Percentiles rank a stretch among this genome's conserved stretches.
Evolutionary conservation across 2,797 vertebrate genomes (phyloP).

Genomic region (Premnoplex brunnescens): DNA sequence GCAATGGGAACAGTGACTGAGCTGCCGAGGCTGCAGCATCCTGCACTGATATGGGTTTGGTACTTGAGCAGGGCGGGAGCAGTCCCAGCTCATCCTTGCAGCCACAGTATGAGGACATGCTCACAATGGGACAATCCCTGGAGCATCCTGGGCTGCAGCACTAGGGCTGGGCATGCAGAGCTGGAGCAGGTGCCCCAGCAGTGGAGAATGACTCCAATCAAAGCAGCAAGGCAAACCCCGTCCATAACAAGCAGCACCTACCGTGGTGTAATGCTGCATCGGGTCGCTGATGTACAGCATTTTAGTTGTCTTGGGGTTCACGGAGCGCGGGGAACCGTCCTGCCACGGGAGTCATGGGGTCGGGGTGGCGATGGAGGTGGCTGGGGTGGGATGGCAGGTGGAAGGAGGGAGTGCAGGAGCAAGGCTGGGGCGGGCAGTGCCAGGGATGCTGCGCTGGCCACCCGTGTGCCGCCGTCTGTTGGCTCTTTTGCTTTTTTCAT

Average conservation of each 20-base stretch:
- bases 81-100: neutral
- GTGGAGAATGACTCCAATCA: rapidly evolving
- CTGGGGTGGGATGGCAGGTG: neutral
- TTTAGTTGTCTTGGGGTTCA: constrained; percentile 70
- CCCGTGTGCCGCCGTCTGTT: constrained; percentile 46
- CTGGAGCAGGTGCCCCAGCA: rapidly evolving
- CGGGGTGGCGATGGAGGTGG: neutral
- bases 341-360: constrained; percentile 71
- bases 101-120: rapidly evolving
- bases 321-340: constrained; percentile 46
- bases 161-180: neutral
- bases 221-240: neutral
- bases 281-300: constrained; percentile 88
- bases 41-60: rapidly evolving
- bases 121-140: neutral
- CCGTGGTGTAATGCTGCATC: constrained; percentile 83
- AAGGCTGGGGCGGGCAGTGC: neutral
- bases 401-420: neutral
- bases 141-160: neutral
- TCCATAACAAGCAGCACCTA: constrained; percentile 75
- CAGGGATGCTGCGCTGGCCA: constrained; percentile 1
- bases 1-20: rapidly evolving
- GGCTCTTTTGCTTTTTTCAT: constrained; percentile 72
- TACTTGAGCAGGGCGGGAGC: rapidly evolving
- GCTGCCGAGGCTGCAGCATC: rapidly evolving